These are phyloP conservation scores for Congeria kusceri DNA, from an alignment of 2,888 invertebrate species.

Conservation along the genomic window DNA sequence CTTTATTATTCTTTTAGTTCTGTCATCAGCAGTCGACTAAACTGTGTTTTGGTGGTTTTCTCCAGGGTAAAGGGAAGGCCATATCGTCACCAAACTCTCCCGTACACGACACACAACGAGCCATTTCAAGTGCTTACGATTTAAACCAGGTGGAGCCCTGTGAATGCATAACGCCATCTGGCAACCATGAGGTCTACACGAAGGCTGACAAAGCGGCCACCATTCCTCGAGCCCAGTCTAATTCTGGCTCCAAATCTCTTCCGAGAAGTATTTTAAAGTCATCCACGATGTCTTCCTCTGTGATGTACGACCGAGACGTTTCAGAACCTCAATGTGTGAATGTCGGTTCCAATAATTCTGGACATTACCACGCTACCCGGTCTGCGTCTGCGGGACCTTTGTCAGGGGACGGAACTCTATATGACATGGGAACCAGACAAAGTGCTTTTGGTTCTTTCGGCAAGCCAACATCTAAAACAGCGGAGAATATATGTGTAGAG, in stretches of 20 bases:
- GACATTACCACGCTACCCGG: slow-evolving; percentile 50
- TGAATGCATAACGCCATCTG: slow-evolving; percentile 64
- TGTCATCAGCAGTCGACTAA: too few species aligned
- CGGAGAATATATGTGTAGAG: slow-evolving; percentile 70
- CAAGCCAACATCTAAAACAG: slow-evolving; percentile 51
- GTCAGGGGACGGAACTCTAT: slow-evolving; percentile 30
- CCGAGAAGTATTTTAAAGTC: slow-evolving; percentile 73
- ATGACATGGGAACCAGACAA: slow-evolving; percentile 14
- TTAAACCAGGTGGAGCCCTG: slow-evolving; percentile 61
- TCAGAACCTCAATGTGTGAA: slow-evolving; percentile 42
- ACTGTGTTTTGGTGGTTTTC: slow-evolving; percentile 8
- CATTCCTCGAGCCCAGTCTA: slow-evolving; percentile 71
- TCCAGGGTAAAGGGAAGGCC: slow-evolving; percentile 94
- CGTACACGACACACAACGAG: slow-evolving; percentile 85
- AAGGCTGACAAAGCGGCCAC: slow-evolving; percentile 72
- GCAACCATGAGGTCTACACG: slow-evolving; percentile 84
- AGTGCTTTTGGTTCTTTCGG: slow-evolving; percentile 53
- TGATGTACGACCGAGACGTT: slow-evolving; percentile 69
- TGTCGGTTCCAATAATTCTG: slow-evolving; percentile 22
- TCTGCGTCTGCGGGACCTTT: slow-evolving; percentile 60
- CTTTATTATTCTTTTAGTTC: too few species aligned
- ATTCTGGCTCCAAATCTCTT: slow-evolving; percentile 59
- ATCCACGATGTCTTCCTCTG: slow-evolving; percentile 68
- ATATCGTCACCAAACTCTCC: slow-evolving; percentile 81
- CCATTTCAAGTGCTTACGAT: slow-evolving; percentile 77